phyloP scores from a whole-genome alignment of 2,888 invertebrate genomes.

The Lordiphosa andalusiaca region DNA sequence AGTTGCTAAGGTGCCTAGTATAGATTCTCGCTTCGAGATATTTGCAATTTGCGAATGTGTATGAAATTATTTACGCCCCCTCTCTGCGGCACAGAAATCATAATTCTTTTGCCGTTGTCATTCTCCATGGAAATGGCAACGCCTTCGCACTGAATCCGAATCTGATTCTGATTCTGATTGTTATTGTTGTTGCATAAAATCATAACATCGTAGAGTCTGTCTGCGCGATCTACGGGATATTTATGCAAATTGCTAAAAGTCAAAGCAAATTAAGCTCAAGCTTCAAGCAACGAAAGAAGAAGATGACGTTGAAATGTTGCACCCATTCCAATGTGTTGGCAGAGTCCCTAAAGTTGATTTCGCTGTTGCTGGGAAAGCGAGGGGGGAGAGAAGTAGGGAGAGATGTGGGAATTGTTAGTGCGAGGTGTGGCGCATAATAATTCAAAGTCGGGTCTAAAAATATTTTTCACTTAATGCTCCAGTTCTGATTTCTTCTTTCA shows the following conservation, averaged over 20 bases:
- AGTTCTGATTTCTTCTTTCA: constrained; percentile 32
- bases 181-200: constrained; percentile 53
- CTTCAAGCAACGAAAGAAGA: constrained; percentile 37
- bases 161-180: constrained; percentile 59
- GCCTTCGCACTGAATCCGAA: constrained; percentile 26
- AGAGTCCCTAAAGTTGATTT: constrained; percentile 26
- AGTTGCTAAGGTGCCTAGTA: too few species aligned
- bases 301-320: constrained; percentile 64
- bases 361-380: constrained; percentile 11
- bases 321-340: constrained; percentile 16
- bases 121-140: constrained; percentile 24
- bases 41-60: constrained; percentile 19
- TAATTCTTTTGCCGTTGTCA: constrained; percentile 53
- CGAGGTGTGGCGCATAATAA: constrained; percentile 45
- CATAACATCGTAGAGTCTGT: constrained; percentile 26
- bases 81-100: constrained; percentile 45
- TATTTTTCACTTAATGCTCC: constrained; percentile 30
- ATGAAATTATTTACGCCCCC: constrained; percentile 35
- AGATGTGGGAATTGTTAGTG: constrained; percentile 13
- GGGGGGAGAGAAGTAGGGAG: background rate
- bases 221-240: constrained; percentile 53
- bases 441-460: constrained; percentile 15
- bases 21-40: background rate
- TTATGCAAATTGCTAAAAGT: constrained; percentile 76
- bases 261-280: constrained; percentile 74